Percentiles rank a stretch among this genome's conserved stretches.
phyloP scores from a whole-genome alignment of 1,140 invertebrate genomes.

The Elymnias hypermnestra region DNA sequence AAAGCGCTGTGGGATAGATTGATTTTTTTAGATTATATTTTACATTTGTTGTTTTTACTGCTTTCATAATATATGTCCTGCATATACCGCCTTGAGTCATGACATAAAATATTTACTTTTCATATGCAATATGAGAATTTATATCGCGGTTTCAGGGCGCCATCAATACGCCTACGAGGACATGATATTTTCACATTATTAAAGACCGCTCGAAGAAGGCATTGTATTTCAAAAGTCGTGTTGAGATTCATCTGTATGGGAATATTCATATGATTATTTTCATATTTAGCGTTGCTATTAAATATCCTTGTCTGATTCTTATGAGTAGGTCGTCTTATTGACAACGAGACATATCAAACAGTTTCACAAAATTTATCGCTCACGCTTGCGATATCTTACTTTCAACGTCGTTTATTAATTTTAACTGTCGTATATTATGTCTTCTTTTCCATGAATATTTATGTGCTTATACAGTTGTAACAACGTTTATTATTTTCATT shows the following conservation, averaged over 20 bases:
- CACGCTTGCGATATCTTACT: constrained; percentile 18
- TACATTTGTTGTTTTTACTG: constrained; percentile 20
- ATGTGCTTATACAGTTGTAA: not conserved
- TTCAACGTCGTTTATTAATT: not conserved
- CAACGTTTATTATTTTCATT: not conserved
- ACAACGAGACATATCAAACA: constrained; percentile 48
- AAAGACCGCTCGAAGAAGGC: constrained; percentile 38
- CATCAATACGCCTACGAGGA: constrained; percentile 55
- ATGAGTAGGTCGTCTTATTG: constrained; percentile 47
- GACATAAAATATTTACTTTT: constrained; percentile 29
- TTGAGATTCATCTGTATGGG: constrained; percentile 61
- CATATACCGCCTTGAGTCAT: constrained; percentile 29
- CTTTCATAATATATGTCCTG: constrained; percentile 20
- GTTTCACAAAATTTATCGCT: constrained; percentile 48
- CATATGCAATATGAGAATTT: constrained; percentile 32
- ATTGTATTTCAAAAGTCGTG: constrained; percentile 69
- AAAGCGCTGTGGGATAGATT: constrained; percentile 23
- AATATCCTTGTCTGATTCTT: constrained; percentile 57
- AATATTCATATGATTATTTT: constrained; percentile 60
- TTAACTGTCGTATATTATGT: not conserved
- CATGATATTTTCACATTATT: constrained; percentile 50
- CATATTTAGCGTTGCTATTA: constrained; percentile 58
- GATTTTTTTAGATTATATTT: constrained; percentile 25
- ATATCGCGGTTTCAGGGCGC: constrained; percentile 40
- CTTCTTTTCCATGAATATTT: not conserved